Evolutionary conservation across 2,888 invertebrate species (phyloP).

Genomic region (Hartigia nigra): DNA sequence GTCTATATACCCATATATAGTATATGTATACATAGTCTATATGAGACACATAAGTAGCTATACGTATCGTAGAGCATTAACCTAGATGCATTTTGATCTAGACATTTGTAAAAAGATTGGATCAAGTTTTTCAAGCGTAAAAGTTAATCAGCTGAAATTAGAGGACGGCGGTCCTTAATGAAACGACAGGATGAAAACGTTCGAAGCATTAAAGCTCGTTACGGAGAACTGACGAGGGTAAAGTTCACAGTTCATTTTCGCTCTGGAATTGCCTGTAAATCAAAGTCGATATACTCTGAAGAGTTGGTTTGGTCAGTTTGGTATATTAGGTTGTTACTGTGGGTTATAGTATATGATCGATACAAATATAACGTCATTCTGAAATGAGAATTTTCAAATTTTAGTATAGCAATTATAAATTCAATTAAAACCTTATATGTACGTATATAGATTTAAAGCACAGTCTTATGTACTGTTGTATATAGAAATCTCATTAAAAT

Average conservation of each 20-base stretch:
- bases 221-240: neutral
- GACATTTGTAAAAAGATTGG: neutral
- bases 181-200: neutral
- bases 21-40: neutral
- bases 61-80: neutral
- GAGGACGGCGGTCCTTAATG: neutral
- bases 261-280: neutral
- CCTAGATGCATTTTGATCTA: neutral
- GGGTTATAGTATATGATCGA: no score
- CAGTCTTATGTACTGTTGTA: conserved; percentile 7
- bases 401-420: no score
- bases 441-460: neutral
- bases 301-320: neutral
- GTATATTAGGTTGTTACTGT: neutral
- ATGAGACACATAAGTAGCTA: neutral
- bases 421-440: no score
- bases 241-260: neutral
- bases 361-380: no score
- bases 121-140: neutral
- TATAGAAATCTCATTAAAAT: conserved; percentile 34
- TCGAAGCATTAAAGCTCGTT: neutral
- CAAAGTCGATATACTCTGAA: neutral
- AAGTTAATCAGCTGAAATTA: neutral
- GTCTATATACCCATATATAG: neutral
- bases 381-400: no score